Evolutionary conservation across 2,113 vertebrate genomes (phyloP).

Genomic region (Ophthalmolycus amberensis): DNA sequence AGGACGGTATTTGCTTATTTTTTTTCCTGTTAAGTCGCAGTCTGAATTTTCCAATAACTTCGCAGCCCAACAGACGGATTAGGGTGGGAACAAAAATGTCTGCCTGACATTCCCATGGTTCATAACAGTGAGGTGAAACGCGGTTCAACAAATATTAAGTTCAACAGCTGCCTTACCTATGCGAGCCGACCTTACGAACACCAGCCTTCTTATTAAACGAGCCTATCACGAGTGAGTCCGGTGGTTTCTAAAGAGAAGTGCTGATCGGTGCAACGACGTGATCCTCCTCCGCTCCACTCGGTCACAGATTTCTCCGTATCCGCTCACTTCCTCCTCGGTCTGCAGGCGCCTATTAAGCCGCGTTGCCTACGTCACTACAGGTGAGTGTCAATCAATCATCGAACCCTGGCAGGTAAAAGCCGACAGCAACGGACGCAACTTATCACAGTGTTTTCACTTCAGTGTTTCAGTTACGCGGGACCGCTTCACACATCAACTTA

Average conservation of each 20-base stretch:
- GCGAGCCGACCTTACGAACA: slow-evolving; percentile 6
- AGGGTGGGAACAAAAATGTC: slow-evolving; percentile 72
- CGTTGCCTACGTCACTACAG: slow-evolving; percentile 73
- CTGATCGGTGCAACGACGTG: slow-evolving; percentile 28
- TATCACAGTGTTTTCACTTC: no score
- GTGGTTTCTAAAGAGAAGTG: not conserved
- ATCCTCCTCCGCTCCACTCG: slow-evolving; percentile 23
- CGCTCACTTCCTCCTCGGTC: slow-evolving; percentile 64
- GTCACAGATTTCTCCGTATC: slow-evolving; percentile 24
- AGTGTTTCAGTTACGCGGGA: not conserved
- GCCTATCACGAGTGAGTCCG: not conserved
- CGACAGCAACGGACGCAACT: no score
- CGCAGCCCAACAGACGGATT: slow-evolving; percentile 45
- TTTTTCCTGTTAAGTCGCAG: not conserved
- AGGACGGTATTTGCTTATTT: not conserved
- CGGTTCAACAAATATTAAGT: not conserved
- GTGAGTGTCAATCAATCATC: slow-evolving; percentile 63
- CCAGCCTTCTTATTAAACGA: not conserved
- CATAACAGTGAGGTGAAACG: slow-evolving; percentile 33
- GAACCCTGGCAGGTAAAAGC: not conserved
- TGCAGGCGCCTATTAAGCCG: slow-evolving; percentile 44
- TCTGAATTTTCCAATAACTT: not conserved
- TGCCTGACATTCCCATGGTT: slow-evolving; percentile 67
- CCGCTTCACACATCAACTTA: not conserved
- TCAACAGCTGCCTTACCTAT: slow-evolving; percentile 45